Percentiles rank a stretch among this genome's conserved stretches.
Conservation (phyloP, 1,140 invertebrate species). For the Aphelenchoides avenae region DNA sequence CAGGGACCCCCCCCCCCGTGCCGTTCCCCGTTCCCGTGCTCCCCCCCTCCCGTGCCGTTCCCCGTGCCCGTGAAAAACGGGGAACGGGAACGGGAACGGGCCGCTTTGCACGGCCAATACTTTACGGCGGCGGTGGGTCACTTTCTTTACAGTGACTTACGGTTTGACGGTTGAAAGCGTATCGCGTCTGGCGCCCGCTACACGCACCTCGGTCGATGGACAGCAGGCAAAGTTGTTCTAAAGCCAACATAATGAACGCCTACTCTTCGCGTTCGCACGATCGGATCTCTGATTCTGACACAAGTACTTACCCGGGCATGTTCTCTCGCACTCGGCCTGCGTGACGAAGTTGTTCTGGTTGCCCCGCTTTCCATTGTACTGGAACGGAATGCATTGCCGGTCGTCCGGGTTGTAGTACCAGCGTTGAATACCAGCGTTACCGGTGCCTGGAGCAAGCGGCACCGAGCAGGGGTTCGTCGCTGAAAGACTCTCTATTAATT, state of each 20-base stretch:
- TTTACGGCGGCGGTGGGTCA: not conserved
- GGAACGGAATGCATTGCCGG: slow-evolving; percentile 70
- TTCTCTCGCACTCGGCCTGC: slow-evolving; percentile 75
- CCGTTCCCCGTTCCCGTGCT: too few relatives aligned
- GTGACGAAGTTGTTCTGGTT: slow-evolving; percentile 77
- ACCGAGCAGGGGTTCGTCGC: slow-evolving; percentile 59
- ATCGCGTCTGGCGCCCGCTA: slow-evolving; percentile 51
- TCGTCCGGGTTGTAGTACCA: slow-evolving; percentile 70
- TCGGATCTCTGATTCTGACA: slow-evolving; percentile 25
- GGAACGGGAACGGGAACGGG: too few relatives aligned
- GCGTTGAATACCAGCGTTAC: slow-evolving; percentile 50
- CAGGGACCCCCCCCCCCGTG: too few relatives aligned
- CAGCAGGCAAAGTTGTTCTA: slow-evolving; percentile 54
- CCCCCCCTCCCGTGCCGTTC: too few relatives aligned
- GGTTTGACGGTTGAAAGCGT: slow-evolving; percentile 55
- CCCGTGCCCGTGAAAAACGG: too few relatives aligned
- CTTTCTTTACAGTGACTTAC: slow-evolving; percentile 25
- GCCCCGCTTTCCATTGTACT: slow-evolving; percentile 78
- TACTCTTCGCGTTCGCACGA: slow-evolving; percentile 7
- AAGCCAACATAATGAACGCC: slow-evolving; percentile 16
- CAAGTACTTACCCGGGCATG: slow-evolving; percentile 64
- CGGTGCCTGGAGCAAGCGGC: slow-evolving; percentile 56
- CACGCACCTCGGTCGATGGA: slow-evolving; percentile 56
- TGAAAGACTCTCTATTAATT: slow-evolving; percentile 18
- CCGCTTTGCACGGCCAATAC: too few relatives aligned